phyloP scores from a whole-genome alignment of 2,888 invertebrate species.

The Macrophya annulata region DNA sequence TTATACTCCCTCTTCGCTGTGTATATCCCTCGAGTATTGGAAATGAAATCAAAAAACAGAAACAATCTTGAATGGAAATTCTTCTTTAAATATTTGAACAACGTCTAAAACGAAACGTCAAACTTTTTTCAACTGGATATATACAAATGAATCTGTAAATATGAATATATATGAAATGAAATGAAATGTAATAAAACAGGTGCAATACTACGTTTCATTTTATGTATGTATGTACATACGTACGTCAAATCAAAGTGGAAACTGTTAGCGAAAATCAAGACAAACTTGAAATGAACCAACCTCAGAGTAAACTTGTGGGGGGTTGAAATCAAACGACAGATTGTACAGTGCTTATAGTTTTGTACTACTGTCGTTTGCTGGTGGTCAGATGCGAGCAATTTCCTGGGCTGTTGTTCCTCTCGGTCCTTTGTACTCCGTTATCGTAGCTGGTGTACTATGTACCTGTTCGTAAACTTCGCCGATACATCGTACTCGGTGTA shows the following conservation, averaged over 20 bases:
- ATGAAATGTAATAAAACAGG: not conserved
- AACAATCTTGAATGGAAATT: not conserved
- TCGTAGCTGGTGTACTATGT: not conserved
- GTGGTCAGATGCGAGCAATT: slow-evolving; percentile 47
- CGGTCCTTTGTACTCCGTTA: slow-evolving; percentile 33
- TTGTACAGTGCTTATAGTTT: not conserved
- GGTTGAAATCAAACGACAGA: slow-evolving; percentile 21
- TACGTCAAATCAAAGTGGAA: not conserved
- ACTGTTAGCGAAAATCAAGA: slow-evolving; percentile 7
- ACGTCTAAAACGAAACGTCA: too few species aligned
- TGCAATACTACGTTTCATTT: not conserved
- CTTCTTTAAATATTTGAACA: too few species aligned
- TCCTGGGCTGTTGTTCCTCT: slow-evolving; percentile 8
- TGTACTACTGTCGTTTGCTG: slow-evolving; percentile 34
- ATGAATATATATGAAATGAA: not conserved
- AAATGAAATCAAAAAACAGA: not conserved
- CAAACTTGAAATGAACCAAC: slow-evolving; percentile 5
- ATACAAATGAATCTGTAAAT: too few species aligned
- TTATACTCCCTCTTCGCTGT: not conserved
- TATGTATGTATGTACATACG: too few species aligned
- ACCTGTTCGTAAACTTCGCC: slow-evolving; percentile 43
- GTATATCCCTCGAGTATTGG: not conserved
- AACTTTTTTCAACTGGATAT: too few species aligned
- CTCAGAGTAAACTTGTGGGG: not conserved
- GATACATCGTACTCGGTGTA: slow-evolving; percentile 26